Evolutionary conservation across 1,140 invertebrate species (phyloP).

Genomic region (Lanistes nyassanus): DNA sequence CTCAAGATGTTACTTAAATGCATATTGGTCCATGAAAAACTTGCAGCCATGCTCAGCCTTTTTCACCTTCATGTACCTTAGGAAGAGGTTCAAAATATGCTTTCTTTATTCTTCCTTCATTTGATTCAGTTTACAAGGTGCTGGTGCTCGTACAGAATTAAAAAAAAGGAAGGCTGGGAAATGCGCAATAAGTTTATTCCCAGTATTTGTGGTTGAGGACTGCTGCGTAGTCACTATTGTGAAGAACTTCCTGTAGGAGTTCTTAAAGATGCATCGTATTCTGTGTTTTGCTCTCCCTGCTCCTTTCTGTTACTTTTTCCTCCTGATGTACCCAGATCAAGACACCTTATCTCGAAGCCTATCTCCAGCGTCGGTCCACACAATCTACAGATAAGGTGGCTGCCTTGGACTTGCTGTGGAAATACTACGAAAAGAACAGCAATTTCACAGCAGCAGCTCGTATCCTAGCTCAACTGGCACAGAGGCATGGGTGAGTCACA

Average conservation of each 20-base stretch:
- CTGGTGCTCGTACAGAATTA: too few relatives aligned
- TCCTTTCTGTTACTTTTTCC: neutral
- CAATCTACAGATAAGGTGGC: slow-evolving; percentile 66
- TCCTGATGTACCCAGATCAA: slow-evolving; percentile 61
- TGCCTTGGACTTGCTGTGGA: slow-evolving; percentile 91
- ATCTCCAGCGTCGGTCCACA: slow-evolving; percentile 74
- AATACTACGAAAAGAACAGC: slow-evolving; percentile 91
- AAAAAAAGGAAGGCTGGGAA: too few relatives aligned
- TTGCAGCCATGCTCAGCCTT: too few relatives aligned
- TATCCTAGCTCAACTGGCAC: slow-evolving; percentile 88
- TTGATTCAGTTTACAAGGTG: too few relatives aligned
- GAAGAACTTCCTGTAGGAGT: neutral
- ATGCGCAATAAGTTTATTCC: too few relatives aligned
- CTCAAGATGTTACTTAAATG: too few relatives aligned
- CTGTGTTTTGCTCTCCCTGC: neutral
- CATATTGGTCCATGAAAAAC: too few relatives aligned
- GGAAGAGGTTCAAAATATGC: too few relatives aligned
- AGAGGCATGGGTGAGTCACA: slow-evolving; percentile 76
- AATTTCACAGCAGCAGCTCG: slow-evolving; percentile 94
- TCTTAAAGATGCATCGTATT: neutral
- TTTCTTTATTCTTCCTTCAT: too few relatives aligned
- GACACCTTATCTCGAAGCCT: slow-evolving; percentile 84
- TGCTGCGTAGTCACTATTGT: too few relatives aligned
- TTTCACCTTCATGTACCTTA: too few relatives aligned
- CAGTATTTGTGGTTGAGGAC: too few relatives aligned